A percentile compares a stretch with the other conserved stretches of the same genome.
Evolutionary conservation across 2,113 vertebrate genomes (phyloP).

Genomic region (Xenopus tropicalis): DNA sequence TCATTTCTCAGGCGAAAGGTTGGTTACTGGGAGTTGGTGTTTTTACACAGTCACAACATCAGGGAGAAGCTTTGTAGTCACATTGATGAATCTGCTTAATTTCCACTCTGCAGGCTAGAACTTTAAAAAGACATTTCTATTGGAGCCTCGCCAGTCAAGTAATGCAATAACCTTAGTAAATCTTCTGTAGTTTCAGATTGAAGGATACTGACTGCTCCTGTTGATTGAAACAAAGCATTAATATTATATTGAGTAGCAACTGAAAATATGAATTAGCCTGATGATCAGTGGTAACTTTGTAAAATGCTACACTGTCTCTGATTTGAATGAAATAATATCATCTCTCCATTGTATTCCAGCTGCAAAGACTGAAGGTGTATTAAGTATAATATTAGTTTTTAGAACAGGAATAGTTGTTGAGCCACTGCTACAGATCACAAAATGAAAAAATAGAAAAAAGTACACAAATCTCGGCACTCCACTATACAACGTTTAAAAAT

Average conservation of each 20-base stretch:
- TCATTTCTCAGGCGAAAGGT: slow-evolving; percentile 42
- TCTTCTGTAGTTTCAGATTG: slow-evolving; percentile 53
- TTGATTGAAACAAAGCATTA: slow-evolving; percentile 61
- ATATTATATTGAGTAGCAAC: slow-evolving; percentile 10
- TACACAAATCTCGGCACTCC: too few relatives aligned
- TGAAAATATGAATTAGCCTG: slow-evolving; percentile 13
- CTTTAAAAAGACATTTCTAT: slow-evolving; percentile 63
- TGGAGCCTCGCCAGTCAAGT: slow-evolving; percentile 57
- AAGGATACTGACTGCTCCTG: slow-evolving; percentile 47
- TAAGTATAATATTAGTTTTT: too few relatives aligned
- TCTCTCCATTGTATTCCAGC: too few relatives aligned
- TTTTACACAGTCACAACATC: slow-evolving; percentile 34
- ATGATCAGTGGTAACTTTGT: not conserved
- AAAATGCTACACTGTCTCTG: too few relatives aligned
- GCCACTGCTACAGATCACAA: too few relatives aligned
- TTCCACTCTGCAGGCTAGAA: slow-evolving; percentile 47
- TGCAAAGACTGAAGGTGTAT: too few relatives aligned
- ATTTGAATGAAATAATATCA: too few relatives aligned
- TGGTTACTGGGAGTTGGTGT: slow-evolving; percentile 33
- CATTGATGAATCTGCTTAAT: slow-evolving; percentile 48
- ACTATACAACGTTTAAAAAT: too few relatives aligned
- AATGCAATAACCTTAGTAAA: slow-evolving; percentile 59
- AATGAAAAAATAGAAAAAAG: too few relatives aligned
- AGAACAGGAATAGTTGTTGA: too few relatives aligned
- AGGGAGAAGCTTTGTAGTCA: slow-evolving; percentile 50